These are phyloP conservation scores for Apodemia zela DNA, from an alignment of 2,888 invertebrate genomes.

Conservation along the genomic window DNA sequence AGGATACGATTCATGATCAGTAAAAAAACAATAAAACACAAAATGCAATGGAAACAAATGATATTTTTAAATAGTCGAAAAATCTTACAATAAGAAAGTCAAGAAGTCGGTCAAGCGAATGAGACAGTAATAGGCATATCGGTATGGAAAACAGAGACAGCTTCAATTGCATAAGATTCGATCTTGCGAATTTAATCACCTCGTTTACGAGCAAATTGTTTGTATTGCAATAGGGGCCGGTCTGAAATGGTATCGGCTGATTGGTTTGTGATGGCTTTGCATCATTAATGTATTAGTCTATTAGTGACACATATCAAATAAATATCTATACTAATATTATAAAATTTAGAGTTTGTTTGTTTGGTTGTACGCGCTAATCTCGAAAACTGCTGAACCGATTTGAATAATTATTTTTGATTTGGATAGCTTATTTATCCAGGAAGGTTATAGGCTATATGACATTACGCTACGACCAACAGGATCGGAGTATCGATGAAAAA, in stretches of 20 bases:
- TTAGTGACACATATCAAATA: too few relatives aligned
- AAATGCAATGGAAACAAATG: neutral
- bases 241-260: neutral
- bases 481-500: too few relatives aligned
- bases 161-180: slow-evolving; percentile 31
- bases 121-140: neutral
- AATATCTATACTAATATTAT: too few relatives aligned
- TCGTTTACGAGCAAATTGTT: slow-evolving; percentile 28
- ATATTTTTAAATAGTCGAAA: neutral
- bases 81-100: slow-evolving; percentile 8
- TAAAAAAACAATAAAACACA: neutral
- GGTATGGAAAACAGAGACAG: slow-evolving; percentile 25
- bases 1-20: too few relatives aligned
- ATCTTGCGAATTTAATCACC: slow-evolving; percentile 30
- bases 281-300: neutral
- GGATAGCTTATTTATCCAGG: too few relatives aligned
- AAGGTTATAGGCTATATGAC: too few relatives aligned
- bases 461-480: too few relatives aligned
- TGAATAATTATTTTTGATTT: too few relatives aligned
- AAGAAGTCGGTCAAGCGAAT: neutral
- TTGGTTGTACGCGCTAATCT: too few relatives aligned
- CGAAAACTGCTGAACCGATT: too few relatives aligned
- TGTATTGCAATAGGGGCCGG: slow-evolving; percentile 16
- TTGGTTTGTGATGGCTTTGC: neutral
- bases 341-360: too few relatives aligned